phyloP scores from a whole-genome alignment of 2,888 invertebrate species.

The Amblyteles armatorius region DNA sequence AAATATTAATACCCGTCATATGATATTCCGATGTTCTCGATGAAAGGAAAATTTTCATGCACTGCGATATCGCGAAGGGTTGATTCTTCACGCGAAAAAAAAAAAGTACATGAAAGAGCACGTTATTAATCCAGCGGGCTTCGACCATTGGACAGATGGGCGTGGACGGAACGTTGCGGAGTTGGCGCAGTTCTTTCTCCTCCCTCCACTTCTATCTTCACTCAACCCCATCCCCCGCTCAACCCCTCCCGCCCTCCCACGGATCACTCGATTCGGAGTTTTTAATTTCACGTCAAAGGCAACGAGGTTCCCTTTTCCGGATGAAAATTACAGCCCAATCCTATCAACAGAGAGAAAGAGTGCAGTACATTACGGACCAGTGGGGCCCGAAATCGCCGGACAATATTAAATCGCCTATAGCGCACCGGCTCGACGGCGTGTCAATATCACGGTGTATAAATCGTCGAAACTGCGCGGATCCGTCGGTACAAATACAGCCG shows the following conservation, averaged over 20 bases:
- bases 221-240: conserved; percentile 16
- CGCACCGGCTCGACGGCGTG: conserved; percentile 52
- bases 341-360: conserved; percentile 38
- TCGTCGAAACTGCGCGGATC: not conserved
- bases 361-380: conserved; percentile 59
- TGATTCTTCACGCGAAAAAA: conserved; percentile 9
- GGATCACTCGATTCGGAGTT: conserved; percentile 67
- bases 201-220: not conserved
- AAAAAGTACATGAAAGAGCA: conserved; percentile 11
- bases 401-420: conserved; percentile 67
- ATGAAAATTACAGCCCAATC: conserved; percentile 64
- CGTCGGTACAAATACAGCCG: conserved; percentile 2
- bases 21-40: not conserved
- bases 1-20: conserved; percentile 1
- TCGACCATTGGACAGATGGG: conserved; percentile 29
- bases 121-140: not conserved
- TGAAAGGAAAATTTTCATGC: not conserved
- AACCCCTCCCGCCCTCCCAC: not conserved
- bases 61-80: conserved; percentile 10
- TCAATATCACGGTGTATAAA: conserved; percentile 46
- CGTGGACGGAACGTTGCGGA: conserved; percentile 9
- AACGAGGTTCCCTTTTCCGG: conserved; percentile 53
- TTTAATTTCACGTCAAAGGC: conserved; percentile 77
- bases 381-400: conserved; percentile 57
- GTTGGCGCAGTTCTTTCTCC: conserved; percentile 33